These are phyloP conservation scores for Synanthedon formicaeformis DNA, from an alignment of 2,888 invertebrate species.

Conservation along the genomic window DNA sequence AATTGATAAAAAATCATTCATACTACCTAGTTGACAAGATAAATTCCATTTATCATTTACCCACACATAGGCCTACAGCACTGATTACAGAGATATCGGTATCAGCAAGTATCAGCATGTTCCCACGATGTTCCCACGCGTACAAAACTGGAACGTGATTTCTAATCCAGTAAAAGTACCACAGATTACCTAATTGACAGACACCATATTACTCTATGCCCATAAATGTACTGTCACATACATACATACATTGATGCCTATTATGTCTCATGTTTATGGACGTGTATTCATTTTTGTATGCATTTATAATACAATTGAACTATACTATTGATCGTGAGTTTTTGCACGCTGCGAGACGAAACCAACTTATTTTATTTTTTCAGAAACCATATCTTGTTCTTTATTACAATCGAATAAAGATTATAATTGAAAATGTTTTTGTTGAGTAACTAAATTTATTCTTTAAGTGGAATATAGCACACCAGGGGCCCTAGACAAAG, in stretches of 20 bases:
- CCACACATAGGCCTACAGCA: neutral
- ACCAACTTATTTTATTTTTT: neutral
- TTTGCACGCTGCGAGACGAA: conserved; percentile 37
- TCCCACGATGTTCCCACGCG: conserved; percentile 2
- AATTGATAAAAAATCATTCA: no score
- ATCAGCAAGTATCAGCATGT: neutral
- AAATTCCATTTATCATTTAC: neutral
- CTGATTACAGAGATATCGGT: neutral
- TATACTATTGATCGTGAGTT: conserved; percentile 47
- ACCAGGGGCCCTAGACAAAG: no score
- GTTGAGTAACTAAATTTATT: no score
- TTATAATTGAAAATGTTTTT: neutral
- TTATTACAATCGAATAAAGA: neutral
- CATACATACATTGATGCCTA: neutral
- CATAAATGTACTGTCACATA: neutral
- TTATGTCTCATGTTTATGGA: conserved; percentile 24
- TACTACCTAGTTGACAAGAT: no score
- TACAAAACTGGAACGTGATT: neutral
- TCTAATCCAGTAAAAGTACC: neutral
- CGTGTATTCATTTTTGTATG: conserved; percentile 50
- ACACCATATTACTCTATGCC: neutral
- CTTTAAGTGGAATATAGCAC: conserved; percentile 6
- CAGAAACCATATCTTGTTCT: neutral
- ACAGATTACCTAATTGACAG: neutral
- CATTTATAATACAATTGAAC: conserved; percentile 45